Base-by-base conservation (phyloP, 2,888 invertebrate species). In the Malthinus seriepunctatus region DNA sequence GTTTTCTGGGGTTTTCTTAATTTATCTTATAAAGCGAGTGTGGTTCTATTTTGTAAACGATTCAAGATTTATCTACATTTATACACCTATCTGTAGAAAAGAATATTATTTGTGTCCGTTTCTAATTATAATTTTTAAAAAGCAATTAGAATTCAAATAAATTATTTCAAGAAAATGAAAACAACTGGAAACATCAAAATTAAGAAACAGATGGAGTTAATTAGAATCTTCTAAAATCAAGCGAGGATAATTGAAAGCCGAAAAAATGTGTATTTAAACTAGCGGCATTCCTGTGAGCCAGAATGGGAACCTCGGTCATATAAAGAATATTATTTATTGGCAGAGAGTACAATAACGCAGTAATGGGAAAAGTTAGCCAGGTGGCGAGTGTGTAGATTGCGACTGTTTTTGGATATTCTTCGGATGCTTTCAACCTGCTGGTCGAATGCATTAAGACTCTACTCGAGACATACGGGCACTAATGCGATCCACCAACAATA, bases 261-360 rank as follows among this genome's bases (percentile, higher is more conserved):
- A 67, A 68, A 71, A 70, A 70, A 69, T 64, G 70, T 66, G 66
- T 66, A 69, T 69, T 70, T 68, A 65, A 69, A 67, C 63, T 58
- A 63, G 61, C 61, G 66, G 63, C 64, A 63, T 60, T 58, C 52
- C 53, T 54, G 60, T 61, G 60, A 57, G 51, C 67, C 64, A 64
- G 63, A 61, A 60, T 65, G 60, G 63, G 66, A 67, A 71, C 65
- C 70, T 70, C 69, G 72, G 73, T 76, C 77, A 75, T 76, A 77
- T 77, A 77, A 77, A 77, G 77, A 77, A 76, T 77, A 77, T 77
- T 77, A 77, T 77, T 77, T 77, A 77, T 77, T 76, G 77, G 75
- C 75, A 69, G 71, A 67, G 76, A 75, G 75, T 74, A 77, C 77
- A 77, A 77, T 77, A 76, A 76, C 73, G 70, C 72, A 63, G 75